Evolutionary conservation across 2,113 vertebrate species (phyloP).

Genomic region (Dissostichus mawsoni): DNA sequence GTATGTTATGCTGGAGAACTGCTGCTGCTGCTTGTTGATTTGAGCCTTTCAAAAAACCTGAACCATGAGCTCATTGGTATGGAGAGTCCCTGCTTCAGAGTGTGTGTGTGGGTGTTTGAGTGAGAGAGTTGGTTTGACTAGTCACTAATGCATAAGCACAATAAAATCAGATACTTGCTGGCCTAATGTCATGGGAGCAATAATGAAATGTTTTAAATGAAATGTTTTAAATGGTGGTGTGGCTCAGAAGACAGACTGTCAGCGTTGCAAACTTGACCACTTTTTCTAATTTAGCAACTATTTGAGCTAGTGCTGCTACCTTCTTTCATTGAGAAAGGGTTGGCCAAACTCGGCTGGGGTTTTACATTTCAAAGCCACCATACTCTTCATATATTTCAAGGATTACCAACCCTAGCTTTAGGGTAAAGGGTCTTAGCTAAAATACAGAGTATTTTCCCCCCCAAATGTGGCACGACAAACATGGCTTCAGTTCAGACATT

Average conservation of each 20-base stretch:
- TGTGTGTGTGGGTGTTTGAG: not conserved
- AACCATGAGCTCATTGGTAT: conserved; percentile 62
- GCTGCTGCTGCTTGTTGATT: conserved; percentile 33
- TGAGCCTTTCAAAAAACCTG: conserved; percentile 47
- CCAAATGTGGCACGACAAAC: not conserved
- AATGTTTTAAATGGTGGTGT: too few relatives aligned
- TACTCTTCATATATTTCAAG: too few relatives aligned
- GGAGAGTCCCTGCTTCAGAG: conserved; percentile 3
- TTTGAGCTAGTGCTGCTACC: too few relatives aligned
- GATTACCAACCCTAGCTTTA: too few relatives aligned
- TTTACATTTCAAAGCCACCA: too few relatives aligned
- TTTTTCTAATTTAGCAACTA: too few relatives aligned
- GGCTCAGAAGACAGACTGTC: too few relatives aligned
- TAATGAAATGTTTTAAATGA: too few relatives aligned
- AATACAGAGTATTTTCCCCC: not conserved
- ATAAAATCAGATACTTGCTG: not conserved
- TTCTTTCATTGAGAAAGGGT: too few relatives aligned
- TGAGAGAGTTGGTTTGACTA: not conserved
- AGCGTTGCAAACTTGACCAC: too few relatives aligned
- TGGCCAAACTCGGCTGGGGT: too few relatives aligned
- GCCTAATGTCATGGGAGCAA: not conserved
- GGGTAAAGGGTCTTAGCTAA: too few relatives aligned
- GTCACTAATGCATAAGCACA: not conserved
- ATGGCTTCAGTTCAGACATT: not conserved
- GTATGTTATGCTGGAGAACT: not conserved